A percentile compares a stretch with the other conserved stretches of the same genome.
Conservation (phyloP, 1,140 invertebrate species). For the Polyergus mexicanus region DNA sequence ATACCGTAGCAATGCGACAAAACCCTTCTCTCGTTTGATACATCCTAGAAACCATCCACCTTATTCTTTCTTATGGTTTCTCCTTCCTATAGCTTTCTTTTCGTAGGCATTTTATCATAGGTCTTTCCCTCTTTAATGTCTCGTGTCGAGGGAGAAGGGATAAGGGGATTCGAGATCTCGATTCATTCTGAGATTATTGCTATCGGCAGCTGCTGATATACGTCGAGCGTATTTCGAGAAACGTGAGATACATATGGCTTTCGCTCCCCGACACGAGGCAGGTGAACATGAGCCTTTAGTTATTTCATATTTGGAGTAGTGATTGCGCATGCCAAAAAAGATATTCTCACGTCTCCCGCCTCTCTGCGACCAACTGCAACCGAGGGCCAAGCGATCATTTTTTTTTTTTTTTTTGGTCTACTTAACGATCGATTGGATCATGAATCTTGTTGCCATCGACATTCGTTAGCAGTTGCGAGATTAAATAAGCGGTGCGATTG, state of each 20-base stretch:
- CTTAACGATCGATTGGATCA: constrained; percentile 81
- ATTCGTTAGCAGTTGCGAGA: constrained; percentile 64
- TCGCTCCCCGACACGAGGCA: constrained; percentile 80
- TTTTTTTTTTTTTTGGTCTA: constrained; percentile 67
- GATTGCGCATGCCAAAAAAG: constrained; percentile 85
- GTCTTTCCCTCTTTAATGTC: constrained; percentile 80
- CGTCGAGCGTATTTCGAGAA: not conserved
- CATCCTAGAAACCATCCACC: constrained; percentile 56
- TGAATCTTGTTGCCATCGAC: constrained; percentile 76
- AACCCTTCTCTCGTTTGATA: constrained; percentile 60
- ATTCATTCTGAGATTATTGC: not conserved
- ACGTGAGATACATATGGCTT: constrained; percentile 27
- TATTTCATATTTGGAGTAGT: constrained; percentile 86
- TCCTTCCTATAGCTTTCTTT: constrained; percentile 75
- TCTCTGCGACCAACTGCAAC: constrained; percentile 85
- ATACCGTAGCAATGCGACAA: constrained; percentile 48
- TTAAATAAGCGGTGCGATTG: constrained; percentile 70
- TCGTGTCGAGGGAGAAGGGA: constrained; percentile 74
- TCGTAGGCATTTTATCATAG: constrained; percentile 82
- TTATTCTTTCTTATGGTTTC: constrained; percentile 75
- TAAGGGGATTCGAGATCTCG: not conserved
- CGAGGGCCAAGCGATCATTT: constrained; percentile 82
- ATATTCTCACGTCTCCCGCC: constrained; percentile 87
- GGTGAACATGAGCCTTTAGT: constrained; percentile 86
- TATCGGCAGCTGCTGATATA: not conserved